These are phyloP conservation scores for Drosophila meridionalis DNA, from an alignment of 2,888 invertebrate species.

Conservation along the genomic window DNA sequence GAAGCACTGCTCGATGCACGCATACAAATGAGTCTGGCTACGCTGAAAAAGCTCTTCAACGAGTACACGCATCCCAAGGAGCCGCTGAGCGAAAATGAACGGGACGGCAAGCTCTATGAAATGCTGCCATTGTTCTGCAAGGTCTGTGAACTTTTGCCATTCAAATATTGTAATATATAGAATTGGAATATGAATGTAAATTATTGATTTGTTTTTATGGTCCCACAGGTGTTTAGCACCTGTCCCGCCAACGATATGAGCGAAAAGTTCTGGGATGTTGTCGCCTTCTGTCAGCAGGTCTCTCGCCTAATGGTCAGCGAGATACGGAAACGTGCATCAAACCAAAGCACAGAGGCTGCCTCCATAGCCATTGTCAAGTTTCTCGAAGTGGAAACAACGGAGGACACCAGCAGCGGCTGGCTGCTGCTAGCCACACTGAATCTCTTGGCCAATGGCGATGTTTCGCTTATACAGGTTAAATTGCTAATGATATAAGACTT, in stretches of 20 bases:
- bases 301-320: slow-evolving; percentile 98
- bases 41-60: slow-evolving; percentile 97
- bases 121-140: slow-evolving; percentile 99
- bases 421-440: slow-evolving; percentile 96
- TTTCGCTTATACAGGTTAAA: slow-evolving; percentile 93
- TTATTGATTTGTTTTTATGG: not conserved
- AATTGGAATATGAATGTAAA: not conserved
- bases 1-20: slow-evolving; percentile 89
- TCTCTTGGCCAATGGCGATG: slow-evolving; percentile 95
- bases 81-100: slow-evolving; percentile 91
- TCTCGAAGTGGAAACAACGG: slow-evolving; percentile 96
- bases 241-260: slow-evolving; percentile 98
- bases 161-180: not conserved
- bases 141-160: slow-evolving; percentile 86
- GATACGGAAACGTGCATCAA: slow-evolving; percentile 95
- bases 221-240: slow-evolving; percentile 93
- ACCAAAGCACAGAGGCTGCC: slow-evolving; percentile 97
- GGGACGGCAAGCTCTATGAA: slow-evolving; percentile 97
- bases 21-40: slow-evolving; percentile 96
- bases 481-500: not conserved
- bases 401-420: slow-evolving; percentile 98
- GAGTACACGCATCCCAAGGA: slow-evolving; percentile 96
- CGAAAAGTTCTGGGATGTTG: slow-evolving; percentile 98
- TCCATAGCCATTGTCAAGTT: slow-evolving; percentile 98
- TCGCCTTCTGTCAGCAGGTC: slow-evolving; percentile 97